Base-by-base conservation (phyloP, 2,113 vertebrate genomes). In the Cinclus mexicanus region DNA sequence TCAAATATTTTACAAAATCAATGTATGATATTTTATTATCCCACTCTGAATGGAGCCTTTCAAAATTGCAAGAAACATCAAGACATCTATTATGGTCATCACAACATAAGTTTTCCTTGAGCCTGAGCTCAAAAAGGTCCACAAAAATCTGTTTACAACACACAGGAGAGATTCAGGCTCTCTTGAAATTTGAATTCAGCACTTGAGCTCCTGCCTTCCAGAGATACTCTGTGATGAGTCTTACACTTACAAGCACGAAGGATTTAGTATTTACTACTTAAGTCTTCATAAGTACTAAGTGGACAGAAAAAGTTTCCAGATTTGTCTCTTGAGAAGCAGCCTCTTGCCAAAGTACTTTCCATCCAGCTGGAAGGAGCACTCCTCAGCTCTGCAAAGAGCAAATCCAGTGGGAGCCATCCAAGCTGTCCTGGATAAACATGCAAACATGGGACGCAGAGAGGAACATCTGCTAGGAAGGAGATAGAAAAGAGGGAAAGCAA, bases 111-210 rank as follows among this genome's bases (percentile, higher is more conserved):
- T 60, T 71, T 69, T 60, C 39, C 12, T 17, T 64, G 11, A 20
- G 86, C 20, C 52, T 69, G 17, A 65, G 28, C n/a, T 53, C 65
- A 90, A 16, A 64, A 71, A 52, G 3, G 4, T 44, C 13, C 20
- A 44, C 26, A 4, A 42, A 87, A 69, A 26, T n/a, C 81, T 6
- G 5, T 56, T 59, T 49, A 50, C 13, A 59, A 28, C 6, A 33
- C 10, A 4, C 0, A 0, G 25, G 7, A 80, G 3, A 41, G 14
- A 26, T 17, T 52, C 33, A 23, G 19, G 1, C 1, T 69, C 18
- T 86, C 55, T 55, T 74, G 39, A 74, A 74, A 59, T 61, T 49
- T 59, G 23, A 88, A 72, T 90, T 65, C 71, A 83, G 25, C 28
- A 15, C 88, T 86, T 22, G 20, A 87, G 12, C 37, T 88, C 22